Evolutionary conservation across 2,797 vertebrate species (phyloP).

Genomic region (Melanotaenia pygmaea): DNA sequence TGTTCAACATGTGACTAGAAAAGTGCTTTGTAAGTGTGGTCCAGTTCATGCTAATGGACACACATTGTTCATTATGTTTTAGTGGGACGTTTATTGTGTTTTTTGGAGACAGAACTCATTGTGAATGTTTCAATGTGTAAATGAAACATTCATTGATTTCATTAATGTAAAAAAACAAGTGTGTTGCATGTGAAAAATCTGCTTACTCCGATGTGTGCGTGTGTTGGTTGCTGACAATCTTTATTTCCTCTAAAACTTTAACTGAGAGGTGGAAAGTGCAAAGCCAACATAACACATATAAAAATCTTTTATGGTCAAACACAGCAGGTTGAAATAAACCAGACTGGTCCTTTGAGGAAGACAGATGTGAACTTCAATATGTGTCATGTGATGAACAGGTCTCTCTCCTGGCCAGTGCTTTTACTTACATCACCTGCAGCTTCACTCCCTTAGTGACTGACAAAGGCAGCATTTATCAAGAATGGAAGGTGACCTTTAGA

Average conservation of each 20-base stretch:
- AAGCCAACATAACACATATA: not conserved
- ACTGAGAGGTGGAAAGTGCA: not conserved
- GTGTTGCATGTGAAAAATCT: not conserved
- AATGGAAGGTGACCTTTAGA: slow-evolving; percentile 27
- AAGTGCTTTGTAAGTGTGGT: no score
- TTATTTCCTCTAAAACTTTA: not conserved
- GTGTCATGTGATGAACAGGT: slow-evolving; percentile 71
- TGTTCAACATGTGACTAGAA: no score
- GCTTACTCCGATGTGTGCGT: not conserved
- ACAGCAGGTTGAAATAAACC: not conserved
- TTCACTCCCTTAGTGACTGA: slow-evolving; percentile 88
- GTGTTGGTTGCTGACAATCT: not conserved
- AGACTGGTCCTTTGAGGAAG: not conserved
- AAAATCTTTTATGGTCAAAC: not conserved
- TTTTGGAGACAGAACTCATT: no score
- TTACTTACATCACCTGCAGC: slow-evolving; percentile 93
- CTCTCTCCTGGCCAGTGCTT: slow-evolving; percentile 63
- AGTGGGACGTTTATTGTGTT: no score
- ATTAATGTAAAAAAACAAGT: no score
- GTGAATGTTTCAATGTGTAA: no score
- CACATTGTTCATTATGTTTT: no score
- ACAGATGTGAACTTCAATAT: not conserved
- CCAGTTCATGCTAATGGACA: no score
- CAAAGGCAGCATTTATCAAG: slow-evolving; percentile 66
- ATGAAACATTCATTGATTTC: no score